phyloP scores from a whole-genome alignment of 2,797 vertebrate species.

The Alectoris magna region DNA sequence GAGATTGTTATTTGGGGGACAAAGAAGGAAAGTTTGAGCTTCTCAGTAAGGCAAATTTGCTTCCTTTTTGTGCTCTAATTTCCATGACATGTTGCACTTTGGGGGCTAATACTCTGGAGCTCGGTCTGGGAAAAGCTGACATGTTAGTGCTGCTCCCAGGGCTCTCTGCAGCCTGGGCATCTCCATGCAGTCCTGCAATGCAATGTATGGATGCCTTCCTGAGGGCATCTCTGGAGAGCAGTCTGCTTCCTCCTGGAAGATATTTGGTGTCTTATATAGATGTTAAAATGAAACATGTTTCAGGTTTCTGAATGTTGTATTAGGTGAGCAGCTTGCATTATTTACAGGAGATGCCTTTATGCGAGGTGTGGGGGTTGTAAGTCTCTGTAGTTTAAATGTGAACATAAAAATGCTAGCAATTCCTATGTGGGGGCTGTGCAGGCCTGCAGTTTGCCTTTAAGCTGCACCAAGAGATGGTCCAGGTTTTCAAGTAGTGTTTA shows the following conservation, averaged over 20 bases:
- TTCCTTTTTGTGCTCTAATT: background rate
- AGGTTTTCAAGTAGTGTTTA: background rate
- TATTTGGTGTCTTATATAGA: background rate
- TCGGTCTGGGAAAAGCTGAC: background rate
- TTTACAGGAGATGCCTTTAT: slow-evolving; percentile 1
- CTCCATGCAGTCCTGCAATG: accelerated
- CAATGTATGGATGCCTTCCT: background rate
- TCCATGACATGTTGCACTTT: accelerated
- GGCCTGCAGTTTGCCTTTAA: background rate
- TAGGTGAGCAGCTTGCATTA: background rate
- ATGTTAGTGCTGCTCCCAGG: background rate
- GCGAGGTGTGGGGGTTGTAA: background rate
- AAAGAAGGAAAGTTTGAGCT: background rate
- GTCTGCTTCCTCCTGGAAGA: background rate
- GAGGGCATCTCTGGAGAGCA: background rate
- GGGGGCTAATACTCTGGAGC: background rate
- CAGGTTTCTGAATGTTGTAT: background rate
- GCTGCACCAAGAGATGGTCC: background rate
- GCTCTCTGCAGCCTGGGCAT: background rate
- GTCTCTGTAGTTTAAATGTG: background rate
- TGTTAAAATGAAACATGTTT: background rate
- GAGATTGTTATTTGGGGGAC: background rate
- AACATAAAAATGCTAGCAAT: background rate
- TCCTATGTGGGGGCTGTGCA: background rate
- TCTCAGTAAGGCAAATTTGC: background rate